Percentiles rank a stretch among this genome's conserved stretches.
These are phyloP conservation scores for Bungarus multicinctus DNA, from an alignment of 2,113 vertebrate genomes.

Conservation along the genomic window DNA sequence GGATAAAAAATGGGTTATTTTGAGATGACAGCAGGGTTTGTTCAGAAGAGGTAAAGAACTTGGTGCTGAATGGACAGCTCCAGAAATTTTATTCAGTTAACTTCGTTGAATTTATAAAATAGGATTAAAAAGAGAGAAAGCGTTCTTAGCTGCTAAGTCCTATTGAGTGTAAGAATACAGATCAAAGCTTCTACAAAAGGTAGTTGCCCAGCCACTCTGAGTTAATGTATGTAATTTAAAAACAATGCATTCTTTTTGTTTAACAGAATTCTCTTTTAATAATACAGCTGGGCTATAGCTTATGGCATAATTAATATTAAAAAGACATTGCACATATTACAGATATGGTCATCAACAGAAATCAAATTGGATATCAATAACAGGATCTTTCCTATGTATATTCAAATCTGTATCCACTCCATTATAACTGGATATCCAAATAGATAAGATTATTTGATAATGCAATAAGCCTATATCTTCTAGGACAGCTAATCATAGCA, in stretches of 20 bases:
- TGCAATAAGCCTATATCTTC: background rate
- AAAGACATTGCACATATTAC: background rate
- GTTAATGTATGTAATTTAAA: background rate
- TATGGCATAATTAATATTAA: background rate
- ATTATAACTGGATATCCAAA: background rate
- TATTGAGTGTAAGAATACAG: background rate
- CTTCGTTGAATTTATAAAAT: background rate
- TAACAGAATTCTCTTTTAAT: background rate
- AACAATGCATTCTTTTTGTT: background rate
- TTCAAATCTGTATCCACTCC: background rate
- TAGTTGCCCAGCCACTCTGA: background rate
- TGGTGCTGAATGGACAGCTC: conserved; percentile 40
- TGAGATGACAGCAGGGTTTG: background rate
- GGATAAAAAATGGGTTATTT: background rate
- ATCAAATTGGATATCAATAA: background rate
- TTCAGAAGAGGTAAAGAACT: background rate
- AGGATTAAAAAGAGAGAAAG: background rate
- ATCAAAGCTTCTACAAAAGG: background rate
- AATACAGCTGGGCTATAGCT: background rate
- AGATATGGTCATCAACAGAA: background rate
- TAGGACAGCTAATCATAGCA: background rate
- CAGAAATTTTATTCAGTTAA: background rate
- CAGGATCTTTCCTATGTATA: background rate
- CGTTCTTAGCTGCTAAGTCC: background rate
- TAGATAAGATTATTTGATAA: background rate